Percentiles rank a stretch among this genome's conserved stretches.
phyloP scores from a whole-genome alignment of 2,888 invertebrate species.

The Chromoteleia sp. region DNA sequence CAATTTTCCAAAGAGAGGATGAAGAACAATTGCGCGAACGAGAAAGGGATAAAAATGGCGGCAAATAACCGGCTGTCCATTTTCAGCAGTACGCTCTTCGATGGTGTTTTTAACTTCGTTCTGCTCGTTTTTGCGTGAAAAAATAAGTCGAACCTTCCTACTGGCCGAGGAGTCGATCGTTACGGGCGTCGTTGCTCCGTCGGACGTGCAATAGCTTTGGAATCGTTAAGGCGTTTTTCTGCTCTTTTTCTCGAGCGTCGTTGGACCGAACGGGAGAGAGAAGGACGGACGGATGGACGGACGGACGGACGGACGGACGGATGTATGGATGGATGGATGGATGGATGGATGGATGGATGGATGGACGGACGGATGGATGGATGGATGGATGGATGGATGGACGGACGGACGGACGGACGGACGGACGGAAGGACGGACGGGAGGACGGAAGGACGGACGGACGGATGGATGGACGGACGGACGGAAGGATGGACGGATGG shows the following conservation, averaged over 20 bases:
- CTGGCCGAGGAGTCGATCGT: slow-evolving; percentile 57
- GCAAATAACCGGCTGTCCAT: slow-evolving; percentile 62
- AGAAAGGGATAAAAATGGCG: slow-evolving; percentile 53
- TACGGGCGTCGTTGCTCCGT: slow-evolving; percentile 54
- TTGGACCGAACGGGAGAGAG: slow-evolving; percentile 23
- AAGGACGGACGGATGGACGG: slow-evolving; percentile 7
- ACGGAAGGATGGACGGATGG: background rate
- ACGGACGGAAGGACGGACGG: too few relatives aligned
- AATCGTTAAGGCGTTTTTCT: slow-evolving; percentile 61
- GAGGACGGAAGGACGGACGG: too few relatives aligned
- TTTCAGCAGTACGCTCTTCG: slow-evolving; percentile 36
- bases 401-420: slow-evolving; percentile 1
- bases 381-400: slow-evolving; percentile 8
- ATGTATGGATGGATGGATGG: slow-evolving; percentile 16
- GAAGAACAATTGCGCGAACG: slow-evolving; percentile 57
- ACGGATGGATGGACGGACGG: slow-evolving; percentile 4
- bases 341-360: slow-evolving; percentile 5
- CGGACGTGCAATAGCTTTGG: slow-evolving; percentile 55
- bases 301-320: background rate
- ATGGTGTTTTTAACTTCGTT: slow-evolving; percentile 55
- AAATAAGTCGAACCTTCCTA: slow-evolving; percentile 56
- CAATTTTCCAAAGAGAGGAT: slow-evolving; percentile 39
- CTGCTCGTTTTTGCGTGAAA: slow-evolving; percentile 54
- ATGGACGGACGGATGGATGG: slow-evolving; percentile 2
- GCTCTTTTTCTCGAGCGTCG: slow-evolving; percentile 33